Base-by-base conservation (phyloP, 2,888 invertebrate genomes). In the Cephus spinipes region DNA sequence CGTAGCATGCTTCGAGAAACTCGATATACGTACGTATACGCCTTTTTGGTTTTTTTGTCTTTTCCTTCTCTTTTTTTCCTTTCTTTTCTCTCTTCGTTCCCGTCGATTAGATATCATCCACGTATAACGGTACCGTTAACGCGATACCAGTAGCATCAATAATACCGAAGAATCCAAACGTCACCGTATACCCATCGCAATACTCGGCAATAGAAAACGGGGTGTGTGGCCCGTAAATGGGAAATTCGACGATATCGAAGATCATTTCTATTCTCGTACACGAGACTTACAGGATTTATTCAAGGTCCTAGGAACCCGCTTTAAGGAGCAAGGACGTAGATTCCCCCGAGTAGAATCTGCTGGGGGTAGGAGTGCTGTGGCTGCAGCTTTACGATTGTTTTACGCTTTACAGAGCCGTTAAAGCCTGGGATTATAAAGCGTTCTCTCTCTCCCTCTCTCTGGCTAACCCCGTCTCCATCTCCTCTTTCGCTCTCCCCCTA, bases 401-500 rank as follows among this genome's bases (percentile, higher is more conserved):
- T 74, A 76, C 69, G 74, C 31, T 81, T 81, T 81, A 79, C 79
- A 77, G 80, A 76, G 79, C 76, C 79, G 78, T 81, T 81, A 81
- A 79, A 81, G 78, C 68, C 74, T 77, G 71, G 78, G 77, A 36
- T 68, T 69, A 74, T 77, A 69, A 77, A 73, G 23, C 36, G 74
- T n/a, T 73, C 74, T 73, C 34, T 73, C 73, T n/a, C 30, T 33
- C 40, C 69, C 33, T 35, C 33, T 73, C 74, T n/a, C 36, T 31
- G 40, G 73, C 69, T 23, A 35, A 12, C 35, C 12, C 69, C 73
- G 33, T 31, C 68, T 35, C 73, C 73, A 74, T 36, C 77, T 36
- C 40, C 36, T 73, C 75, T 36, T 33, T 79, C 12, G 73, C 36
- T 75, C 33, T 23, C n/a, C 35, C 3, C 33, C 30, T 35, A 71